A percentile compares a stretch with the other conserved stretches of the same genome.
Evolutionary conservation across 2,113 vertebrate species (phyloP).

Genomic region (Chloroceryle aenea): DNA sequence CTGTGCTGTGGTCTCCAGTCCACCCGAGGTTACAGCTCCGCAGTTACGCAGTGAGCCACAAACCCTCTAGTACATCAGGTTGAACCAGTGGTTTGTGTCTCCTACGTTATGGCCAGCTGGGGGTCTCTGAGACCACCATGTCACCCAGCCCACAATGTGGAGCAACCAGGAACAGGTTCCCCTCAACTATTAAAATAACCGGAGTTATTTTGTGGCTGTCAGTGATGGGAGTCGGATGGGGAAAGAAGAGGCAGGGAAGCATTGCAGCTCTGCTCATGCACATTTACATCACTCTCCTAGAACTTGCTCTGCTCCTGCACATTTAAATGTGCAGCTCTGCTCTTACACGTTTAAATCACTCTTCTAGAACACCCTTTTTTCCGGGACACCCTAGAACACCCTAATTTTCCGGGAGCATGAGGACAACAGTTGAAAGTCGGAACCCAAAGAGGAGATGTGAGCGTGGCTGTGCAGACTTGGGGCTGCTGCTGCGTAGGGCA

Average conservation of each 20-base stretch:
- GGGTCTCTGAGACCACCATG: background rate
- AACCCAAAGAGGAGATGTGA: rapidly evolving
- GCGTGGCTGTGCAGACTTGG: rapidly evolving
- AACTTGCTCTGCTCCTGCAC: background rate
- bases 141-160: background rate
- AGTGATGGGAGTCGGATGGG: background rate
- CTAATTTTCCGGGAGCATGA: background rate
- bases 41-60: background rate
- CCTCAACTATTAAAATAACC: background rate
- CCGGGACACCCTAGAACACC: rapidly evolving
- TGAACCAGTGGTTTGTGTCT: background rate
- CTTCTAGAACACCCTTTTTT: background rate
- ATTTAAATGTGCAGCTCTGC: background rate
- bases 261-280: background rate
- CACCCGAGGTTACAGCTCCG: background rate
- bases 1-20: background rate
- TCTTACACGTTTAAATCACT: background rate
- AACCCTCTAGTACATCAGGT: background rate
- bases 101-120: rapidly evolving
- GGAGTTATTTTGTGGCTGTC: background rate
- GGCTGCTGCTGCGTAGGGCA: background rate
- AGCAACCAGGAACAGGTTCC: background rate
- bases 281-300: background rate
- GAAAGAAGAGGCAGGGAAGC: background rate
- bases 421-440: background rate